A percentile compares a stretch with the other conserved stretches of the same genome.
phyloP scores from a whole-genome alignment of 1,140 invertebrate species.

The Drosophila rufa region DNA sequence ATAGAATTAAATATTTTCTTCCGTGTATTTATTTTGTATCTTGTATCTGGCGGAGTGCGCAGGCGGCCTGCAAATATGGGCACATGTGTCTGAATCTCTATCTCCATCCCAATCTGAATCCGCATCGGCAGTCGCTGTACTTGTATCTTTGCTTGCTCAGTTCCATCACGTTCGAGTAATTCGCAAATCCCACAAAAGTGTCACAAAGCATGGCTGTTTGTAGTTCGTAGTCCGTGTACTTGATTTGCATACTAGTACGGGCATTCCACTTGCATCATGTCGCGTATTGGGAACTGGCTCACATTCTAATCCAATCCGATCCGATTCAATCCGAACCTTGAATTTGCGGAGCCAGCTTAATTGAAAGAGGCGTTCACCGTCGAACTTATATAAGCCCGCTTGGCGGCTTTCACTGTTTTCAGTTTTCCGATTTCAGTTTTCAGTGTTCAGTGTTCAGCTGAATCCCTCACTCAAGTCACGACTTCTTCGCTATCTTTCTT shows the following conservation, averaged over 20 bases:
- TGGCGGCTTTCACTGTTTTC: constrained; percentile 29
- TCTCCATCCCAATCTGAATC: constrained; percentile 23
- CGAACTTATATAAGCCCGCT: constrained; percentile 23
- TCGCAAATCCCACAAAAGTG: constrained; percentile 45
- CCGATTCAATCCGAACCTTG: constrained; percentile 51
- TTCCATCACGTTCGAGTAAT: constrained; percentile 60
- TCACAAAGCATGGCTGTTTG: constrained; percentile 39
- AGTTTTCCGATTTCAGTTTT: not conserved
- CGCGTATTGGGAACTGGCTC: constrained; percentile 31
- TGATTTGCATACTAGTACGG: constrained; percentile 46
- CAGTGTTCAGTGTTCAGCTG: constrained; percentile 14
- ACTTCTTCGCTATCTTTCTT: constrained; percentile 44
- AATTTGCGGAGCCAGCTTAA: constrained; percentile 43
- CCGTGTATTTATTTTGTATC: constrained; percentile 27
- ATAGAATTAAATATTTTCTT: constrained; percentile 7
- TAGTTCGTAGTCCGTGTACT: constrained; percentile 41
- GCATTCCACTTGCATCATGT: constrained; percentile 45
- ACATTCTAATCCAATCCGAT: constrained; percentile 59
- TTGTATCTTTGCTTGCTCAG: constrained; percentile 43
- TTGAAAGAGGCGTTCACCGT: constrained; percentile 54
- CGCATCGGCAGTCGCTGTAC: constrained; percentile 8
- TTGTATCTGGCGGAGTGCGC: constrained; percentile 62
- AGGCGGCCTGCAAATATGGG: constrained; percentile 61
- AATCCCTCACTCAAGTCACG: constrained; percentile 48
- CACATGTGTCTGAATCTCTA: constrained; percentile 32